Percentiles rank a stretch among this genome's conserved stretches.
Conservation (phyloP, 2,888 invertebrate species). For the Stenotaenia linearis region DNA sequence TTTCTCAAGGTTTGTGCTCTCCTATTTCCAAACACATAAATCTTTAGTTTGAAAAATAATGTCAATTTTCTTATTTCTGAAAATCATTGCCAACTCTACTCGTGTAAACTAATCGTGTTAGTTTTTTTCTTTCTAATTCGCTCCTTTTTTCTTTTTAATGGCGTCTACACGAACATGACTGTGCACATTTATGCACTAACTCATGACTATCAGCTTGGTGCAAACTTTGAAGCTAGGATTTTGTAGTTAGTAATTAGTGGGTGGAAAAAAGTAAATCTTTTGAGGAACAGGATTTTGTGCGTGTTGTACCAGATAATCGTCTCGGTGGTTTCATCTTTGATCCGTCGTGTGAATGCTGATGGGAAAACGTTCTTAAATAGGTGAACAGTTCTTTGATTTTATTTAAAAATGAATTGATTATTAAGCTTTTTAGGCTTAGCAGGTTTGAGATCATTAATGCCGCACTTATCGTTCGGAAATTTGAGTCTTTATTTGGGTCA, state of each 20-base stretch:
- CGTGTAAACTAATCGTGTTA: slow-evolving; percentile 10
- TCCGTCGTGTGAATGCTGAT: background rate
- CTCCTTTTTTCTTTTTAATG: background rate
- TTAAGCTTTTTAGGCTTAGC: no score
- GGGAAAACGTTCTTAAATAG: background rate
- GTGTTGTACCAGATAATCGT: slow-evolving; percentile 7
- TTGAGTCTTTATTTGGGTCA: background rate
- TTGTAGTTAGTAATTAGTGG: slow-evolving; percentile 6
- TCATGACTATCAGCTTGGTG: slow-evolving; percentile 10
- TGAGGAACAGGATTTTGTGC: background rate
- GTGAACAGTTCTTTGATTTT: no score
- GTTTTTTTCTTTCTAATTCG: background rate
- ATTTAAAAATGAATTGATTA: no score
- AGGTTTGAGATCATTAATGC: background rate
- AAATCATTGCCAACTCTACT: background rate
- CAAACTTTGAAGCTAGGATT: slow-evolving; percentile 6
- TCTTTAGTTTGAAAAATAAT: background rate
- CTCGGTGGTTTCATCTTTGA: background rate
- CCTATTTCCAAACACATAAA: background rate
- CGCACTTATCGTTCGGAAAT: background rate
- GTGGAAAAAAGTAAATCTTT: background rate
- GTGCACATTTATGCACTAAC: background rate
- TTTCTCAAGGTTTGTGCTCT: background rate
- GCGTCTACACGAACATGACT: background rate
- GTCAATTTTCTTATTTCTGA: background rate